Evolutionary conservation across 2,888 invertebrate genomes (phyloP).

Genomic region (Glaucopsyche alexis): DNA sequence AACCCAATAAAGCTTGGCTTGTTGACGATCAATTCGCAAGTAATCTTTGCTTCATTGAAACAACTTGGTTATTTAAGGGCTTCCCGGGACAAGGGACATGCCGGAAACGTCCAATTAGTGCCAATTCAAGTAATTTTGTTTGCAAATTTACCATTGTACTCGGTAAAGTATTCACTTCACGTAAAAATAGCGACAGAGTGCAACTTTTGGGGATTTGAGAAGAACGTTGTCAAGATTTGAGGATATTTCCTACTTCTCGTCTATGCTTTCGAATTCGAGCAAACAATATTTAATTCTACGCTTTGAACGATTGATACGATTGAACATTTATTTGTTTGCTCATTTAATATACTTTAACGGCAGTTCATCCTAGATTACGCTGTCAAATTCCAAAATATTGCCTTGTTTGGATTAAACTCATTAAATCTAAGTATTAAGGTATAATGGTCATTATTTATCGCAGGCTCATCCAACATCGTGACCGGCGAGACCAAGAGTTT

Average conservation of each 20-base stretch:
- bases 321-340: too few species aligned
- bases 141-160: constrained; percentile 11
- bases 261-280: too few species aligned
- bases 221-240: too few species aligned
- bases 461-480: constrained; percentile 91
- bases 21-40: constrained; percentile 12
- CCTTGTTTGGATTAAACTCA: constrained; percentile 31
- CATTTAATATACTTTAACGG: neutral
- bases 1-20: constrained; percentile 13
- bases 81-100: constrained; percentile 12
- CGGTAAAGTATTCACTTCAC: constrained; percentile 5
- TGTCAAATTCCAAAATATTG: constrained; percentile 5
- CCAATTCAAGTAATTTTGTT: constrained; percentile 5
- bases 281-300: too few species aligned
- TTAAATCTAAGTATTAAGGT: constrained; percentile 37
- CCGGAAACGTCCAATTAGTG: constrained; percentile 17
- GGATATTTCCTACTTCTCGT: too few species aligned
- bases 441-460: constrained; percentile 49
- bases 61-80: constrained; percentile 17
- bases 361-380: constrained; percentile 3
- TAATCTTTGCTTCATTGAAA: constrained; percentile 20
- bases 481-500: constrained; percentile 95
- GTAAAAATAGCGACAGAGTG: neutral
- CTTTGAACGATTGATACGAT: too few species aligned
- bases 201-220: neutral